Evolutionary conservation across 2,113 vertebrate species (phyloP).

Genomic region (Tachysurus vachellii): DNA sequence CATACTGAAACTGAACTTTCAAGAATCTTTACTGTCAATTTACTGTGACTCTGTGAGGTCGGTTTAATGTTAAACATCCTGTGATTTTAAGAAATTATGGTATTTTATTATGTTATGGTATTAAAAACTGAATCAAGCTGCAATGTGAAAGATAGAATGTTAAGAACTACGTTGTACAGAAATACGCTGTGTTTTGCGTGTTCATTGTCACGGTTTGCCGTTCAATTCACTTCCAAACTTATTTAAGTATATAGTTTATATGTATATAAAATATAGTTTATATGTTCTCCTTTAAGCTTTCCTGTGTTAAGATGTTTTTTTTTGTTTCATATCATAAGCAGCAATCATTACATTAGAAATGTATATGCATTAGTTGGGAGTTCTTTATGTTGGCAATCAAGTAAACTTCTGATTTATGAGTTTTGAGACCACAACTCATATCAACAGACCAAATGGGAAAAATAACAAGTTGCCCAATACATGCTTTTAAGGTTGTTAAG

Average conservation of each 20-base stretch:
- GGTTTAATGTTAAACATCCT: background rate
- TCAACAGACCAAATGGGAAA: background rate
- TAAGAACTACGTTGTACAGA: background rate
- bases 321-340: background rate
- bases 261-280: background rate
- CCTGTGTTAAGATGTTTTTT: background rate
- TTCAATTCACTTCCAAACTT: background rate
- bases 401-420: background rate
- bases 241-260: background rate
- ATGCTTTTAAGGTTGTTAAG: background rate
- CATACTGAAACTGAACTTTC: background rate
- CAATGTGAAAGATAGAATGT: background rate
- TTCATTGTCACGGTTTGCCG: background rate
- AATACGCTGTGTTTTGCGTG: background rate
- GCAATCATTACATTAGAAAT: background rate
- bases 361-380: background rate
- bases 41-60: too few species aligned
- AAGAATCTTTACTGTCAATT: too few species aligned
- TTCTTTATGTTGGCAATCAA: background rate
- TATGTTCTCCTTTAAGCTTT: background rate
- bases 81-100: background rate
- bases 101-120: too few species aligned
- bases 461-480: background rate
- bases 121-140: background rate
- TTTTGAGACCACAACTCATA: background rate